These are phyloP conservation scores for Halictus quadricinctus DNA, from an alignment of 2,888 invertebrate species.

Conservation along the genomic window DNA sequence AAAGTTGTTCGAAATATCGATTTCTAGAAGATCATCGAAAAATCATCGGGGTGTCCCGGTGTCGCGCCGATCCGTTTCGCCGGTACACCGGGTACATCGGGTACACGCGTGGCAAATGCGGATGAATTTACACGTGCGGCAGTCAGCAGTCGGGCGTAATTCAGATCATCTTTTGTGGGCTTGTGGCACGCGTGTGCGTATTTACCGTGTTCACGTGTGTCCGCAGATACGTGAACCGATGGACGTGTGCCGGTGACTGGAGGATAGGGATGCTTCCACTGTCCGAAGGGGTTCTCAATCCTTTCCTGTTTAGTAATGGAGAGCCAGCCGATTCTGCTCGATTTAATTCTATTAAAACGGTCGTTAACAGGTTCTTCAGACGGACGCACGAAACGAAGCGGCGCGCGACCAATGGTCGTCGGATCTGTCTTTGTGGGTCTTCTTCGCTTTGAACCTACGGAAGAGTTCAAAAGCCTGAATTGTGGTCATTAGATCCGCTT, in stretches of 20 bases:
- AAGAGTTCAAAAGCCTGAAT: background rate
- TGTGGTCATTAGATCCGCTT: background rate
- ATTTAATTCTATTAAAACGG: slow-evolving; percentile 39
- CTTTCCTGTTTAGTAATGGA: slow-evolving; percentile 29
- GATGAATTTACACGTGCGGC: slow-evolving; percentile 76
- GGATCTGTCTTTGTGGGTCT: background rate
- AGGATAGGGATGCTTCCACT: slow-evolving; percentile 62
- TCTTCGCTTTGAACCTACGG: background rate
- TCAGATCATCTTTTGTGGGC: slow-evolving; percentile 69
- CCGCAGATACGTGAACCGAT: background rate
- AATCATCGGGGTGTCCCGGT: background rate
- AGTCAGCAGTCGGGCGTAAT: slow-evolving; percentile 75
- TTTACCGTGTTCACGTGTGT: slow-evolving; percentile 46
- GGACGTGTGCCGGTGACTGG: slow-evolving; percentile 21
- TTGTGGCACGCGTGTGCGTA: slow-evolving; percentile 52
- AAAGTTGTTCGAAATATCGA: too few relatives aligned
- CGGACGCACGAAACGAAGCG: background rate
- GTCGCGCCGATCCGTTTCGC: background rate
- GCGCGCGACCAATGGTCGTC: background rate
- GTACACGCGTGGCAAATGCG: slow-evolving; percentile 59
- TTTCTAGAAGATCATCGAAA: background rate
- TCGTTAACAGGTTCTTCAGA: slow-evolving; percentile 19
- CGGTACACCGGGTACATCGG: slow-evolving; percentile 54
- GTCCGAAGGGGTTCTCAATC: slow-evolving; percentile 71
- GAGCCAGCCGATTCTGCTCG: slow-evolving; percentile 28